These are phyloP conservation scores for Austrolebias charrua DNA, from an alignment of 2,797 vertebrate species.

Conservation along the genomic window DNA sequence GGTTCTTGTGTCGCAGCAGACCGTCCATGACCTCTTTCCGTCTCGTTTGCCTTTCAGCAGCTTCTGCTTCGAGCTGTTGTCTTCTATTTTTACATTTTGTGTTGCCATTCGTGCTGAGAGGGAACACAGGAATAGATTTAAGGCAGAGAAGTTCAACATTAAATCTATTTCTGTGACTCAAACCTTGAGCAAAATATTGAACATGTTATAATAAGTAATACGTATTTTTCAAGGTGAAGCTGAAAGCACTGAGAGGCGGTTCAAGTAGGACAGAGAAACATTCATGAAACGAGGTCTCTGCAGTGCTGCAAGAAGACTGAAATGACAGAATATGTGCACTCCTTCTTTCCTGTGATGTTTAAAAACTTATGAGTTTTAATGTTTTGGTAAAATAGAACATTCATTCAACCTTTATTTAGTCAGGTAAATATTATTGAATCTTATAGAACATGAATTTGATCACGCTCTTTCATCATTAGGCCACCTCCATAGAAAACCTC, in stretches of 20 bases:
- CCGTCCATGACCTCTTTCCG: background rate
- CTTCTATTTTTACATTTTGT: slow-evolving; percentile 3
- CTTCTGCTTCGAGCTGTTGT: background rate
- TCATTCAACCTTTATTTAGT: too few species aligned
- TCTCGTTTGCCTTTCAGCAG: slow-evolving; percentile 12
- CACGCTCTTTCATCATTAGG: too few species aligned
- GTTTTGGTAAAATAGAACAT: too few species aligned
- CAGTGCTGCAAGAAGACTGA: background rate
- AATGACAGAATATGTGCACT: background rate
- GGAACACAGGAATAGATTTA: slow-evolving; percentile 1
- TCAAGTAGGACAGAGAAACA: slow-evolving; percentile 2
- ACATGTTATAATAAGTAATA: background rate
- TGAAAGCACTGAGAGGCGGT: background rate
- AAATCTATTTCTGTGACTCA: background rate
- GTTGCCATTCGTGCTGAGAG: background rate
- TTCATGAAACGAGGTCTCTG: background rate
- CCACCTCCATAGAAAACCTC: too few species aligned
- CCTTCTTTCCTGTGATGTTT: background rate
- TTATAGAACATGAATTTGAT: too few species aligned
- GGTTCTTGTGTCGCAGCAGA: slow-evolving; percentile 11
- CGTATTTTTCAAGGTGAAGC: background rate
- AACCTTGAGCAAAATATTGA: background rate
- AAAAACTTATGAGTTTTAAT: background rate
- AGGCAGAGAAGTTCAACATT: background rate
- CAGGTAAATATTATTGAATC: too few species aligned